These are phyloP conservation scores for Sebastes itinus DNA, from an alignment of 2,797 vertebrate genomes.

Conservation along the genomic window DNA sequence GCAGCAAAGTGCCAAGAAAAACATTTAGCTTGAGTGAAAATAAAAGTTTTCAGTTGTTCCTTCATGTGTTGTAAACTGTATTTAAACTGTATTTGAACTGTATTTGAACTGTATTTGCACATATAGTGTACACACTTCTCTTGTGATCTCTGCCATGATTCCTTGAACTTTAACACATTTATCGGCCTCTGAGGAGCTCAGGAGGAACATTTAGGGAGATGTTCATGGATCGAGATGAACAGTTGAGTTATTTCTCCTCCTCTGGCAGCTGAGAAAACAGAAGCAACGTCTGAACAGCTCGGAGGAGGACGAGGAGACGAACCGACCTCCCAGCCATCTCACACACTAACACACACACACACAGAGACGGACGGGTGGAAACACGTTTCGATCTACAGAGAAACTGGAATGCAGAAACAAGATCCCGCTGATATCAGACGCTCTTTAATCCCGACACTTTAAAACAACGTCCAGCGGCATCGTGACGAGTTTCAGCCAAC, in stretches of 20 bases:
- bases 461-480: not conserved
- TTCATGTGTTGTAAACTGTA: not conserved
- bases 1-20: not conserved
- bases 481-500: slow-evolving; percentile 3
- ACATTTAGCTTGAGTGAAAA: not conserved
- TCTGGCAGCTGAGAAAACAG: slow-evolving; percentile 54
- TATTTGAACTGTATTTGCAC: not conserved
- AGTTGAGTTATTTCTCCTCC: slow-evolving; percentile 6
- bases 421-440: slow-evolving; percentile 26
- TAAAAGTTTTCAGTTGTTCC: not conserved
- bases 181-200: not conserved
- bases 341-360: not conserved
- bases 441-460: slow-evolving; percentile 29
- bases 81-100: not conserved
- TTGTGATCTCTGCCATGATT: not conserved
- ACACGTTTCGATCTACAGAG: slow-evolving; percentile 20
- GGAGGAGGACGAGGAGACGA: not conserved
- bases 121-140: not conserved
- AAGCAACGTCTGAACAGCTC: not conserved
- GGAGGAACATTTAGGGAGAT: not conserved
- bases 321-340: not conserved
- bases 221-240: not conserved
- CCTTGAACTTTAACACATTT: not conserved
- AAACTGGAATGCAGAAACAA: slow-evolving; percentile 30
- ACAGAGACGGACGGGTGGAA: slow-evolving; percentile 1